Percentiles rank a stretch among this genome's conserved stretches.
phyloP scores from a whole-genome alignment of 2,797 vertebrate species.

The Calcarius lapponicus region DNA sequence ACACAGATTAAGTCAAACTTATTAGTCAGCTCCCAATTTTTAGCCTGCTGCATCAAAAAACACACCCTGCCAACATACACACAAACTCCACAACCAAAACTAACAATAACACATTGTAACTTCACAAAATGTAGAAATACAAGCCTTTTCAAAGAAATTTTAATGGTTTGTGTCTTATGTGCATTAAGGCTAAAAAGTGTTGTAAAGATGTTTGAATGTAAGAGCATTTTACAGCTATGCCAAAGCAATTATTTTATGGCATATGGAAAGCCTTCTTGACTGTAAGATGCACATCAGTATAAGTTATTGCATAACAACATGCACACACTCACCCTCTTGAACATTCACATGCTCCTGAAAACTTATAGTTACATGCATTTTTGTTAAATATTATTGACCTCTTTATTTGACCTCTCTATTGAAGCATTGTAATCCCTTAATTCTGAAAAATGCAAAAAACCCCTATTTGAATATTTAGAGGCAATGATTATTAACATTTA shows the following conservation, averaged over 20 bases:
- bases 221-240: background rate
- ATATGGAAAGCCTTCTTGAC: background rate
- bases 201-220: background rate
- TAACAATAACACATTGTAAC: background rate
- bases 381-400: background rate
- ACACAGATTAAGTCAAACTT: background rate
- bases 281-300: background rate
- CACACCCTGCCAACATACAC: background rate
- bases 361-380: background rate
- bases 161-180: background rate
- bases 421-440: background rate
- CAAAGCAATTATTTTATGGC: background rate
- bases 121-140: background rate
- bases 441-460: background rate
- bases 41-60: background rate
- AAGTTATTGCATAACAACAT: background rate
- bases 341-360: background rate
- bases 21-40: rapidly evolving
- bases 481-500: background rate
- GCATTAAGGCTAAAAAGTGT: background rate
- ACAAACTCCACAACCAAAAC: background rate
- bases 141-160: background rate
- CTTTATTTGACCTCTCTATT: background rate
- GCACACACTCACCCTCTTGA: background rate
- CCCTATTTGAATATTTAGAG: background rate